phyloP scores from a whole-genome alignment of 1,140 invertebrate genomes.

The Popillia japonica region DNA sequence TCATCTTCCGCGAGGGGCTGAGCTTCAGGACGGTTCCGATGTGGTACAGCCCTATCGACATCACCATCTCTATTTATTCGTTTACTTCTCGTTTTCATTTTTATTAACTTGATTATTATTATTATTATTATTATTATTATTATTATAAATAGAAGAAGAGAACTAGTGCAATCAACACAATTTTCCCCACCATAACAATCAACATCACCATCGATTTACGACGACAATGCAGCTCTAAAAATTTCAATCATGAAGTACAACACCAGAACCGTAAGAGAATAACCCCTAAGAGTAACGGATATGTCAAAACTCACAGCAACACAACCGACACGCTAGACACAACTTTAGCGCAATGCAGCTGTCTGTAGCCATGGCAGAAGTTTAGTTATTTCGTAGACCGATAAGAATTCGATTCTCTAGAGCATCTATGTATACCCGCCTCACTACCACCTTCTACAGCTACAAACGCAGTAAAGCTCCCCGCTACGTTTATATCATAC shows the following conservation, averaged over 20 bases:
- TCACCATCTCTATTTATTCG: no score
- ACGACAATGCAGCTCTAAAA: not conserved
- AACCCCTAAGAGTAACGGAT: not conserved
- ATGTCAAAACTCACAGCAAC: not conserved
- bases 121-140: no score
- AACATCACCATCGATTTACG: not conserved
- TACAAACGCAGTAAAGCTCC: not conserved
- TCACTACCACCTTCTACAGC: not conserved
- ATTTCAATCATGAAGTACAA: not conserved
- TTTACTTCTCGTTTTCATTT: no score
- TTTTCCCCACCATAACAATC: not conserved
- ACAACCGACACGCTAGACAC: not conserved
- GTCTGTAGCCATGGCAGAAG: conserved; percentile 19
- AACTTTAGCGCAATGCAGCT: conserved; percentile 30
- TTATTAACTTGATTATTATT: no score
- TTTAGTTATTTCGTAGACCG: conserved; percentile 27
- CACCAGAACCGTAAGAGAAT: not conserved
- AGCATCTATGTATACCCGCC: not conserved
- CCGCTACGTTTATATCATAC: not conserved
- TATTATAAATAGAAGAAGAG: no score
- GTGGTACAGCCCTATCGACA: no score
- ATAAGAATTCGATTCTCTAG: conserved; percentile 25
- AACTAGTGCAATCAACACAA: not conserved
- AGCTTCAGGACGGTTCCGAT: no score
- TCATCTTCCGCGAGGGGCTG: no score